Percentiles rank a stretch among this genome's conserved stretches.
phyloP scores from a whole-genome alignment of 2,113 vertebrate genomes.

The Apteryx mantelli region DNA sequence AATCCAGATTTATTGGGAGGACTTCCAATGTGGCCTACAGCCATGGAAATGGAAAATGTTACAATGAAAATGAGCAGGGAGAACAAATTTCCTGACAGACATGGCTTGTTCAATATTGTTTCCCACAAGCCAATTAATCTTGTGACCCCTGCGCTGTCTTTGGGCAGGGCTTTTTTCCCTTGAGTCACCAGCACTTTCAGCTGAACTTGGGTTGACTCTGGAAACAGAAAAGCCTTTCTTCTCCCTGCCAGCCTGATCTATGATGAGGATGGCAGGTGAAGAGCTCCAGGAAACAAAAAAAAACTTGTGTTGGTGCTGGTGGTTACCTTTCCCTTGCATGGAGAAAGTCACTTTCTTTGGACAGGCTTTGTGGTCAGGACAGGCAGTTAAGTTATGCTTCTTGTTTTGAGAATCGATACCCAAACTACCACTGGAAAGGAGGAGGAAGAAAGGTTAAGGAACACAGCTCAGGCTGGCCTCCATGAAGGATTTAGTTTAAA shows the following conservation, averaged over 20 bases:
- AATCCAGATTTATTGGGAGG: not conserved
- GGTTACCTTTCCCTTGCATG: not conserved
- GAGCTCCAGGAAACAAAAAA: not conserved
- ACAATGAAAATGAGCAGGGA: not conserved
- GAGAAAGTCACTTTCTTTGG: not conserved
- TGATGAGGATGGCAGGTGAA: not conserved
- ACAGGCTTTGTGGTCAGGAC: not conserved
- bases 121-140: not conserved
- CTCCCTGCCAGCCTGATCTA: not conserved
- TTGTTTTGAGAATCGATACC: not conserved
- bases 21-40: not conserved
- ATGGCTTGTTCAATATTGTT: not conserved
- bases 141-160: not conserved
- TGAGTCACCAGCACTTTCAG: not conserved
- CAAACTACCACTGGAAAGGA: not conserved
- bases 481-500: accelerated
- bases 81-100: not conserved
- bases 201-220: not conserved
- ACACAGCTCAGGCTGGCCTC: not conserved
- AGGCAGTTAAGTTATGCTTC: not conserved
- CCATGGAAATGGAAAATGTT: not conserved
- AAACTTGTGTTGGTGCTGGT: not conserved
- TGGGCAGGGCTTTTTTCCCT: not conserved
- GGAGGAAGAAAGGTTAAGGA: not conserved
- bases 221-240: not conserved